Conservation (phyloP, 2,797 vertebrate species). For the Clarias laeviceps region DNA sequence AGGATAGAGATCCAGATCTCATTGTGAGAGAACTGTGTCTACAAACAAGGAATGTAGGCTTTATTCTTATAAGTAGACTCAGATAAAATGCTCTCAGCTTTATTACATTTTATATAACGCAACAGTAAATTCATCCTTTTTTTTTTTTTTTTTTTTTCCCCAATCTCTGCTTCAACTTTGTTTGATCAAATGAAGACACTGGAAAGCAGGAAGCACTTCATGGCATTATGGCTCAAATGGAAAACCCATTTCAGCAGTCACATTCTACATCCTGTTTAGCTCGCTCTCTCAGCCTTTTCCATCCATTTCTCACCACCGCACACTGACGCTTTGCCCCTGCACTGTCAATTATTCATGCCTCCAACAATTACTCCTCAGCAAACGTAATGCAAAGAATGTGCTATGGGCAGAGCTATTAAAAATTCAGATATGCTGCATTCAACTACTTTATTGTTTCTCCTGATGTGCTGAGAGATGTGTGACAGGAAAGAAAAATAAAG, state of each 20-base stretch:
- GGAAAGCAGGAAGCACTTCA: conserved; percentile 3
- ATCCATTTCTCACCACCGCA: conserved; percentile 44
- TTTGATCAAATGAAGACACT: conserved; percentile 6
- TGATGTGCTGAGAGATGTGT: no score
- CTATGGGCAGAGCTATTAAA: conserved; percentile 35
- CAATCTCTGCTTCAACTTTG: not conserved
- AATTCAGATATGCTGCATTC: conserved; percentile 30
- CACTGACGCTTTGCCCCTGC: conserved; percentile 33
- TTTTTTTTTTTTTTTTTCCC: not conserved
- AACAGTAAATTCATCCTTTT: not conserved
- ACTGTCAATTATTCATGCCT: conserved; percentile 56
- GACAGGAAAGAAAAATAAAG: not conserved
- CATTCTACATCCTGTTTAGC: conserved; percentile 46
- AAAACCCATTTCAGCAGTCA: conserved; percentile 37
- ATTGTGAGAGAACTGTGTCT: not conserved
- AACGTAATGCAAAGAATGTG: conserved; percentile 33
- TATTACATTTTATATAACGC: not conserved
- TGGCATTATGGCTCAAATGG: conserved; percentile 31
- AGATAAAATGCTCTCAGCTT: conserved; percentile 10
- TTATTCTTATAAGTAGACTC: not conserved
- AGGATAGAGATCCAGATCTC: not conserved
- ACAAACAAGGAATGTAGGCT: not conserved
- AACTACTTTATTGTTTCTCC: conserved; percentile 13
- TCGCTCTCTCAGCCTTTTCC: conserved; percentile 33
- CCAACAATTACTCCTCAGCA: conserved; percentile 27